phyloP scores from a whole-genome alignment of 92 coral and sea anemone genomes.

The Epizoanthus rinbou region DNA sequence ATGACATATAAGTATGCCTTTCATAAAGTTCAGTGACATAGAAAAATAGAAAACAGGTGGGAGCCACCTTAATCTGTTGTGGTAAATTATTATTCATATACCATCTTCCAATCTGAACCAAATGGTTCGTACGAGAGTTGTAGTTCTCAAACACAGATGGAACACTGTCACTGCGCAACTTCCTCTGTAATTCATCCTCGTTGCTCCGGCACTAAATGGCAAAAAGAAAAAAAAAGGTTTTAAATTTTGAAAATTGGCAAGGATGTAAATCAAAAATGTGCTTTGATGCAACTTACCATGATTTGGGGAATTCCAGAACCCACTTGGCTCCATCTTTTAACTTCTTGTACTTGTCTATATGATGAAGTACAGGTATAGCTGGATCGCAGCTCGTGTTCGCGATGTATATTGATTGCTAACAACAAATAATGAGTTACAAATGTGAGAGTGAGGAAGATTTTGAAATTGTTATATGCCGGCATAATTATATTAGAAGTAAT shows the following conservation, averaged over 20 bases:
- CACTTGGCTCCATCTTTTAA: not conserved
- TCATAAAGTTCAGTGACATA: too few species aligned
- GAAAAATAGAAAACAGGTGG: too few species aligned
- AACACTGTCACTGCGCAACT: conserved; percentile 9
- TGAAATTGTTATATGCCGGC: too few species aligned
- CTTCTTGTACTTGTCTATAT: conserved; percentile 32
- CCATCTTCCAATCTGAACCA: conserved; percentile 23
- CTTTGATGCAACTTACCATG: conserved; percentile 3
- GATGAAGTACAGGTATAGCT: conserved; percentile 20
- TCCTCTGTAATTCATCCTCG: conserved; percentile 29
- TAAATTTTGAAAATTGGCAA: too few species aligned
- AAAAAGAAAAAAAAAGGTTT: not conserved
- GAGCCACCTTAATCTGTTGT: too few species aligned
- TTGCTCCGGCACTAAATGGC: conserved; percentile 16
- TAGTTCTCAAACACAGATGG: conserved; percentile 24
- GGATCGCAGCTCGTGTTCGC: conserved; percentile 37
- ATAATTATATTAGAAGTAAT: too few species aligned
- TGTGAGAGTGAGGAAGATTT: not conserved
- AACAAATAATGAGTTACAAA: not conserved
- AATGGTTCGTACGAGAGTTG: conserved; percentile 12
- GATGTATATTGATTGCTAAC: conserved; percentile 26
- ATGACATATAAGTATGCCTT: too few species aligned
- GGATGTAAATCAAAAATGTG: not conserved
- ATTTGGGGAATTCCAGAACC: conserved; percentile 21
- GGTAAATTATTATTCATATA: not conserved